Percentiles rank a stretch among this genome's conserved stretches.
These are phyloP conservation scores for Olivierus martensii DNA, from an alignment of 1,140 invertebrate species.

Conservation along the genomic window DNA sequence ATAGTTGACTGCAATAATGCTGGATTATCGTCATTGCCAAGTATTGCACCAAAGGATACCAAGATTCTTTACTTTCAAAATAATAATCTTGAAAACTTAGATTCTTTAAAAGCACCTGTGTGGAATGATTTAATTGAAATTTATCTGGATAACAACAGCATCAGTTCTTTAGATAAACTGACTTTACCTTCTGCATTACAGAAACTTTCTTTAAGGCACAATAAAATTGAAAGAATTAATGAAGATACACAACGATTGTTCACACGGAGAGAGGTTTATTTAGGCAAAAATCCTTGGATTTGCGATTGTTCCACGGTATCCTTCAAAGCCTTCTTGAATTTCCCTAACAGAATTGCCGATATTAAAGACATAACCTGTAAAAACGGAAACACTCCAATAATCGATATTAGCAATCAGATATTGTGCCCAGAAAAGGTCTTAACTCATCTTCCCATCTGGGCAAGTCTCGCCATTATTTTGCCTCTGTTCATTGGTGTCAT, in stretches of 20 bases:
- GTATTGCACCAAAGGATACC: constrained; percentile 16
- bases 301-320: constrained; percentile 43
- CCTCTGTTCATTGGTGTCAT: constrained; percentile 19
- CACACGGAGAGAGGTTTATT: constrained; percentile 6
- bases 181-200: constrained; percentile 5
- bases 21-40: constrained; percentile 7
- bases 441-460: constrained; percentile 21
- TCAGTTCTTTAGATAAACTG: constrained; percentile 23
- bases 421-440: constrained; percentile 30
- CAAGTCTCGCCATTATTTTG: constrained; percentile 3
- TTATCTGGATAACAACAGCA: constrained; percentile 38
- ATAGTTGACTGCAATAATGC: constrained; percentile 38
- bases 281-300: constrained; percentile 45
- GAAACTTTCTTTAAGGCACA: constrained; percentile 17
- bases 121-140: constrained; percentile 30
- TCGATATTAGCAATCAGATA: constrained; percentile 3
- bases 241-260: constrained; percentile 3
- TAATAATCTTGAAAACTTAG: constrained; percentile 33
- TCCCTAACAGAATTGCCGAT: constrained; percentile 23
- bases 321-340: constrained; percentile 40
- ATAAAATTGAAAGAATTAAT: constrained; percentile 7
- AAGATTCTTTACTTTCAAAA: constrained; percentile 37
- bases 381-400: constrained; percentile 8
- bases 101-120: constrained; percentile 18
- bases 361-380: constrained; percentile 14